Conservation (phyloP, 2,888 invertebrate species). For the Empis stercorea region DNA sequence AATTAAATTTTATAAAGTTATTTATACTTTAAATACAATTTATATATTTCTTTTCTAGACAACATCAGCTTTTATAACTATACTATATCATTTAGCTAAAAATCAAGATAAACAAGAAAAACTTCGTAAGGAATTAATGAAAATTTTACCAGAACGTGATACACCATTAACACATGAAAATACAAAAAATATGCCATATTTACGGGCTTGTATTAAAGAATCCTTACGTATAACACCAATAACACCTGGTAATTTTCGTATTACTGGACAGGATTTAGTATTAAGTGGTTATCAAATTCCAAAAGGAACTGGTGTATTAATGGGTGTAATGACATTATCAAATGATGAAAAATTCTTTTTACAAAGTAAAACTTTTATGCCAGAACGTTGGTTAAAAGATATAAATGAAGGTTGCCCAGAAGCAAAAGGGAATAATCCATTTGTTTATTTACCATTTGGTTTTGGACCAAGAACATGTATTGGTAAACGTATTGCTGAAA, state of each 20-base stretch:
- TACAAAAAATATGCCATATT: slow-evolving; percentile 43
- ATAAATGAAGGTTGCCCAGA: slow-evolving; percentile 7
- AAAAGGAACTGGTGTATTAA: slow-evolving; percentile 54
- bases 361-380: slow-evolving; percentile 48
- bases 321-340: slow-evolving; percentile 51
- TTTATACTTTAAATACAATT: background rate
- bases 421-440: slow-evolving; percentile 18
- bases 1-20: too few species aligned
- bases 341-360: slow-evolving; percentile 51
- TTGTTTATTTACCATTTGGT: slow-evolving; percentile 48
- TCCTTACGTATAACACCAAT: slow-evolving; percentile 50
- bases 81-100: slow-evolving; percentile 39
- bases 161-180: slow-evolving; percentile 35
- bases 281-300: slow-evolving; percentile 53
- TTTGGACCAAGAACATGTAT: slow-evolving; percentile 58
- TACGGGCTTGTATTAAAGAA: slow-evolving; percentile 65
- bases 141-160: slow-evolving; percentile 30
- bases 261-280: slow-evolving; percentile 43
- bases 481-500: slow-evolving; percentile 59
- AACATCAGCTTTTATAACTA: slow-evolving; percentile 21
- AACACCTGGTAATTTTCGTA: slow-evolving; percentile 45
- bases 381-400: slow-evolving; percentile 62
- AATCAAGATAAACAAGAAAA: slow-evolving; percentile 50
- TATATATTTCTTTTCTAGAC: slow-evolving; percentile 22
- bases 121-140: slow-evolving; percentile 43